Evolutionary conservation across 2,888 invertebrate species (phyloP).

Genomic region (Baronia brevicornis): DNA sequence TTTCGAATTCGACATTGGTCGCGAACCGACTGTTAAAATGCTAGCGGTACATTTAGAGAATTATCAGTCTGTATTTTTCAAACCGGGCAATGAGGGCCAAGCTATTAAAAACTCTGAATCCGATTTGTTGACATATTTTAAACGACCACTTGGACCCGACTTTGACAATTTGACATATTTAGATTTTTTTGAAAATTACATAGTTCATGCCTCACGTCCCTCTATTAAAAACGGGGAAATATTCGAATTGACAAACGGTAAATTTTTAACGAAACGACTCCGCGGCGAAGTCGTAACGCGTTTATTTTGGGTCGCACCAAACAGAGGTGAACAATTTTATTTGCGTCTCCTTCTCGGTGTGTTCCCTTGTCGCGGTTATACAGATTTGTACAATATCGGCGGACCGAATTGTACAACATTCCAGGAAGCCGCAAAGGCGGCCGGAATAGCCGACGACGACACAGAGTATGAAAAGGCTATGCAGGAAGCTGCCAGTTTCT

Average conservation of each 20-base stretch:
- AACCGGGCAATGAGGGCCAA: not conserved
- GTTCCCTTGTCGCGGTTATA: constrained; percentile 12
- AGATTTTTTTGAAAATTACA: not conserved
- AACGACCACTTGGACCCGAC: too few relatives aligned
- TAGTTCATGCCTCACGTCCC: not conserved
- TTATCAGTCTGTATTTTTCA: not conserved
- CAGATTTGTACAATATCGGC: constrained; percentile 14
- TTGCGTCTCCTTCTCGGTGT: constrained; percentile 10
- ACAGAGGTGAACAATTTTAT: constrained; percentile 17
- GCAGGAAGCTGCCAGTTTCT: constrained; percentile 15
- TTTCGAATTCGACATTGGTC: constrained; percentile 1
- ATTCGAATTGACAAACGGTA: not conserved
- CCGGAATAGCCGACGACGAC: constrained; percentile 17
- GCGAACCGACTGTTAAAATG: constrained; percentile 6
- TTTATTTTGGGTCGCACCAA: constrained; percentile 15
- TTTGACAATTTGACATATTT: constrained; percentile 1
- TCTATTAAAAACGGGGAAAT: not conserved
- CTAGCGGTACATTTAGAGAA: constrained; percentile 2
- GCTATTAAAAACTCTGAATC: not conserved
- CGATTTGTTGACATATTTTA: constrained; percentile 1
- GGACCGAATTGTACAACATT: constrained; percentile 17
- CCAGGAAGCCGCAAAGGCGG: constrained; percentile 17
- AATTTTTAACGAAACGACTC: constrained; percentile 2
- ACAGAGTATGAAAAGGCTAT: constrained; percentile 12
- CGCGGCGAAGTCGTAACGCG: constrained; percentile 10